These are phyloP conservation scores for Pterobdella sp. DNA, from an alignment of 2,888 invertebrate genomes.

Conservation along the genomic window DNA sequence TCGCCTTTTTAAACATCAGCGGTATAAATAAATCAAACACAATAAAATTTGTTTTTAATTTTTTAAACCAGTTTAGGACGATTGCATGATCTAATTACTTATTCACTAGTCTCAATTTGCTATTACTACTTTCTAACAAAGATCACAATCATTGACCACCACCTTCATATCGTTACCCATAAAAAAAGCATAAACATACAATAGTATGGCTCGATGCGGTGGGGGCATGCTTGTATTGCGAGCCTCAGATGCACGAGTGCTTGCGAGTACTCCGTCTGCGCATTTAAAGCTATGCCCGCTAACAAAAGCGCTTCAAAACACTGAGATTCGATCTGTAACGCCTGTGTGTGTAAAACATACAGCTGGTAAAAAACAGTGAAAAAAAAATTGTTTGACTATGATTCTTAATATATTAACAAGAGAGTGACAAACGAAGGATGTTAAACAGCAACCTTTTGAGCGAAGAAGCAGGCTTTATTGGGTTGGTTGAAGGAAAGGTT, in stretches of 20 bases:
- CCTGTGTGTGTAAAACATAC: no score
- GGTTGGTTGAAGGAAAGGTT: slow-evolving; percentile 61
- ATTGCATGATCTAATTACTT: no score
- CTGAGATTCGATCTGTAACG: slow-evolving; percentile 60
- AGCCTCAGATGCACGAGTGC: slow-evolving; percentile 63
- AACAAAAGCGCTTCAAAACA: slow-evolving; percentile 67
- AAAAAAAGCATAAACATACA: slow-evolving; percentile 46
- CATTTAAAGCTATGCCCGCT: slow-evolving; percentile 63
- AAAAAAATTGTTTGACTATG: not conserved
- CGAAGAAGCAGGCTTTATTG: slow-evolving; percentile 65
- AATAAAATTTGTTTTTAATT: no score
- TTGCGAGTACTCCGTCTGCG: slow-evolving; percentile 62
- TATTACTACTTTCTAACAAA: no score
- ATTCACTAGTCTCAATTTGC: no score
- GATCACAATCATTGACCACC: no score
- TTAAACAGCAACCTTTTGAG: slow-evolving; percentile 58
- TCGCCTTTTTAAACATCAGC: no score
- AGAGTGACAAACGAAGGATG: no score
- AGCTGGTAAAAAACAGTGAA: no score
- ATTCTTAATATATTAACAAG: not conserved
- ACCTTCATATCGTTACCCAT: not conserved
- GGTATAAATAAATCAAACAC: no score
- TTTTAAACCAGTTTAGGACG: no score
- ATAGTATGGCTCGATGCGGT: slow-evolving; percentile 67
- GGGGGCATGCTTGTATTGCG: slow-evolving; percentile 59